Conservation (phyloP, 1,140 invertebrate species). For the Drosophila elegans region DNA sequence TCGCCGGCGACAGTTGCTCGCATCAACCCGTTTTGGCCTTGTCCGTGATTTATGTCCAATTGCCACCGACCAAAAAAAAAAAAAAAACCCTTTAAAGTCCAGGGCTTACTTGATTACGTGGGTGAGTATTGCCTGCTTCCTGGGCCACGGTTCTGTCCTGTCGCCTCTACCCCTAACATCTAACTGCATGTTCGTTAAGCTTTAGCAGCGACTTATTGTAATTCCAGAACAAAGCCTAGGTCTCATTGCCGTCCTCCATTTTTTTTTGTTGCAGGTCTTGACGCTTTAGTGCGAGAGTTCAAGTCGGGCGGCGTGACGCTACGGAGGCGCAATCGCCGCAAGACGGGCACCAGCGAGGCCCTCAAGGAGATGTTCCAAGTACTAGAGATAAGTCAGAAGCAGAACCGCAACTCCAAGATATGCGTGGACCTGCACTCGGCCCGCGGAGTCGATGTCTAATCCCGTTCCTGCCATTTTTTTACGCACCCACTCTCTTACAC, state of each 20-base stretch:
- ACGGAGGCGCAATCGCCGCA: conserved; percentile 71
- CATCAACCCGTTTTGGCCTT: conserved; percentile 25
- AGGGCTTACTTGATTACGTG: conserved; percentile 39
- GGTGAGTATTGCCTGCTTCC: conserved; percentile 41
- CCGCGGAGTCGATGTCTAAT: conserved; percentile 23
- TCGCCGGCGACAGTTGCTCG: conserved; percentile 62
- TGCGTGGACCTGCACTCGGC: conserved; percentile 73
- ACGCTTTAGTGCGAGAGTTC: conserved; percentile 84
- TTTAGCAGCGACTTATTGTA: conserved; percentile 29
- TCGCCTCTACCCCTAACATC: conserved; percentile 23
- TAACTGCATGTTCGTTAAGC: conserved; percentile 64
- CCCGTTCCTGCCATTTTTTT: conserved; percentile 13
- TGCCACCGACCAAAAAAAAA: conserved; percentile 20
- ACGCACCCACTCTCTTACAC: conserved; percentile 27
- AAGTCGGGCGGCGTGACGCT: conserved; percentile 83
- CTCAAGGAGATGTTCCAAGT: conserved; percentile 84
- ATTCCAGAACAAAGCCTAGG: neutral
- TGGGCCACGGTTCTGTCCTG: conserved; percentile 15
- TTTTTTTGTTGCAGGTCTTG: conserved; percentile 77
- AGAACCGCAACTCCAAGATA: conserved; percentile 82
- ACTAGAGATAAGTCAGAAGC: conserved; percentile 82
- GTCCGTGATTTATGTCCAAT: conserved; percentile 63
- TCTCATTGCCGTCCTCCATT: neutral
- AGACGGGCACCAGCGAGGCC: conserved; percentile 76
- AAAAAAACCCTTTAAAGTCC: conserved; percentile 49